Evolutionary conservation across 1,140 invertebrate genomes (phyloP), one percentile per base, ranked within the genome.

Genomic region (Hylyphantes graminicola): DNA sequence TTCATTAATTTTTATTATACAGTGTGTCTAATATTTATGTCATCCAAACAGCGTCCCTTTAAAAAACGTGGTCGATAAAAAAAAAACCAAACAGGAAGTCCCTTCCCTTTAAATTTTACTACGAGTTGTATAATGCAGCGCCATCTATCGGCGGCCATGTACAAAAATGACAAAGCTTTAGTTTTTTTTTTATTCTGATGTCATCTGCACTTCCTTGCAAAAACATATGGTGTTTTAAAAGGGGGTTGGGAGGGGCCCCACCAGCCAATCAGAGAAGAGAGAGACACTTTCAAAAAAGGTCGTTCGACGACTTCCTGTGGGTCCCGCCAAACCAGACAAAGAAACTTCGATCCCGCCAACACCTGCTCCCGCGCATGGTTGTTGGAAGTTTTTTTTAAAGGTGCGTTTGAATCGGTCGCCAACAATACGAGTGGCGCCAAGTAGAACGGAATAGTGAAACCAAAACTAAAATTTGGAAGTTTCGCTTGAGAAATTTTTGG

Each of bases 321-420:
- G 73, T 74, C 80, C 80, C 80, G 80, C 80, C 80, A 83, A 83
- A 83, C 7, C 12, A 13, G 75, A 74, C 70, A 83, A 83, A 83
- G 80, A 75, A 35, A 61, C 70, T 11, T 51, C 70, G 72, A 83
- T 48, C 80, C 80, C 80, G 80, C 80, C 80, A 83, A 83, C 80
- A 83, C 80, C 80, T 83, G 80, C 80, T 83, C 80, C 80, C 80
- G 80, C 80, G 80, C 80, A 83, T 74, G 80, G 80, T 83, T 83
- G 53, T 72, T n/a, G 19, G 0, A 59, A 11, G 15, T 9, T 48
- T 55, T 74, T 83, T 75, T 67, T 75, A 21, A 19, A 64, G 7
- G 15, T 50, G 57, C 61, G 59, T 35, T 48, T 81, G 7, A 59
- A 13, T 35, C 0, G 17, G 0, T 7, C 51, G 80, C 72, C 68